Evolutionary conservation across 1,140 invertebrate genomes (phyloP), one percentile per base, ranked within the genome.

Genomic region (Drosophila nikananu): DNA sequence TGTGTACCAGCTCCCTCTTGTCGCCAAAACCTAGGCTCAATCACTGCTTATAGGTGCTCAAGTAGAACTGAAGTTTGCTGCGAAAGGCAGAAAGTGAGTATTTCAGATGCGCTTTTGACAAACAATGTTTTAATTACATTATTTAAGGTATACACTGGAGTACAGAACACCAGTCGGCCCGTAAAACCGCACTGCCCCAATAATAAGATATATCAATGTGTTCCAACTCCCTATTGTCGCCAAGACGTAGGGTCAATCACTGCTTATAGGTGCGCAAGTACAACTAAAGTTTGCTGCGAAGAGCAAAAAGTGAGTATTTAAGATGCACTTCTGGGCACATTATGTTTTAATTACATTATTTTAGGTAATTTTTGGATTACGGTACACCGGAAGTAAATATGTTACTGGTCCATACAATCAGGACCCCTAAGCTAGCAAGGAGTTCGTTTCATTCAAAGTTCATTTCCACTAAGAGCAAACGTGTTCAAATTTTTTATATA

Each of bases 131-230:
- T 27, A 27, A 27, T 27, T 27, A 5, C 5, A 27, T 27, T 27
- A 27, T 27, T 27, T 27, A 5, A 27, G 25, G 25, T 27, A 27
- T 5, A 27, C 6, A 27, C 25, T 27, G 25, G 5, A 27, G 25
- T 27, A 27, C 25, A 5, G 25, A 27, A 0, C 25, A 27, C 25
- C 25, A 5, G 25, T 27, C 25, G 6, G 25, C 25, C 32, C 5
- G 0, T 23, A 23, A 37, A 8, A 9, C 32, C 15, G 0, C 8
- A 1, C 10, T 57, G 54, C 3, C 54, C 54, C 5, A 57, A 57
- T 17, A 57, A 57, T 39, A 57, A n/a, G 37, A 57, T 12, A n/a
- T n/a, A 39, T 57, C 54, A 57, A 39, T 57, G 54, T 25, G 54
- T 57, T 57, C 54, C 54, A 39, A 2, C 35, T 15, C 21, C 35